Percentiles rank a stretch among this genome's conserved stretches.
Evolutionary conservation across 2,113 vertebrate species (phyloP).

Genomic region (Macrotus californicus): DNA sequence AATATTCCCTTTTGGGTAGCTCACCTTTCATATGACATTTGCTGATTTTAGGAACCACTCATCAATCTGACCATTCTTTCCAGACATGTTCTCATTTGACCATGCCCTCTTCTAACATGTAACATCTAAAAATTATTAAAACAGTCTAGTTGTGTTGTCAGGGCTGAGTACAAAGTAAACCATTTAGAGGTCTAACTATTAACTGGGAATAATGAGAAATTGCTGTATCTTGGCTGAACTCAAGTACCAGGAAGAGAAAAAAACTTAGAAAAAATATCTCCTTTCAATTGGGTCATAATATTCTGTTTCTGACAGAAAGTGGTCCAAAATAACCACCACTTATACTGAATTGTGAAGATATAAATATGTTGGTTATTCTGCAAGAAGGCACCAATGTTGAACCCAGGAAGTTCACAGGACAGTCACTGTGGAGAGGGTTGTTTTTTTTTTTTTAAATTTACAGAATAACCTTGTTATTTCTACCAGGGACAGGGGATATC

Average conservation of each 20-base stretch:
- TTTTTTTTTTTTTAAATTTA: constrained; percentile 35
- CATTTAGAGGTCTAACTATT: constrained; percentile 49
- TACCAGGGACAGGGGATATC: background rate
- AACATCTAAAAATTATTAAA: constrained; percentile 50
- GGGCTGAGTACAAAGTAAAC: constrained; percentile 28
- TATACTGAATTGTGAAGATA: constrained; percentile 55
- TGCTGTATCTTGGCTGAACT: constrained; percentile 73
- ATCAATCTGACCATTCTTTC: constrained; percentile 27
- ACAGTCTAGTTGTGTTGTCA: constrained; percentile 28
- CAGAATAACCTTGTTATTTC: background rate
- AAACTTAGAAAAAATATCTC: constrained; percentile 55
- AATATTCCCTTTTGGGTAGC: background rate
- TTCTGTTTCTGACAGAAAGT: constrained; percentile 64
- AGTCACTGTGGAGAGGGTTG: background rate
- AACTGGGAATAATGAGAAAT: constrained; percentile 65
- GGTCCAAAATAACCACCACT: constrained; percentile 70
- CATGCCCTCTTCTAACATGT: constrained; percentile 12
- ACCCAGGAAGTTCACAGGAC: constrained; percentile 22
- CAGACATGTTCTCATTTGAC: background rate
- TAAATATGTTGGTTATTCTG: constrained; percentile 57
- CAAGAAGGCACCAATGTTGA: constrained; percentile 33
- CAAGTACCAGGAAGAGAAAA: constrained; percentile 50
- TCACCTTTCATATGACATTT: background rate
- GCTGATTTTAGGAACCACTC: background rate
- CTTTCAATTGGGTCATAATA: constrained; percentile 66